Percentiles rank a stretch among this genome's conserved stretches.
phyloP scores from a whole-genome alignment of 2,888 invertebrate species.

The Apodemia hepburni region DNA sequence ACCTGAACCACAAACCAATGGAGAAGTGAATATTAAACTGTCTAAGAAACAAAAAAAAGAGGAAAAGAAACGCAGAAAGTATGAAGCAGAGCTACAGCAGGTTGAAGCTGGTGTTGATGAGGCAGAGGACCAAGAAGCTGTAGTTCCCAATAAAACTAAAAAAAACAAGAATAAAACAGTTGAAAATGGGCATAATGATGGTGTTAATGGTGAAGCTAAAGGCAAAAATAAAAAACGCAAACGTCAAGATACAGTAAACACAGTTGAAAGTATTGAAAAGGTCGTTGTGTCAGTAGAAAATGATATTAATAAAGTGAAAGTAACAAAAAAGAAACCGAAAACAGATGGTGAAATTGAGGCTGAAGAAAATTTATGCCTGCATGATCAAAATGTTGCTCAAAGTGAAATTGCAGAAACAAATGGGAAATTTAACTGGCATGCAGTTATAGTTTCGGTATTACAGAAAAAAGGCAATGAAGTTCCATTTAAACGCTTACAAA shows the following conservation, averaged over 20 bases:
- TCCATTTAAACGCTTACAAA: constrained; percentile 85
- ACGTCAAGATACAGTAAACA: constrained; percentile 61
- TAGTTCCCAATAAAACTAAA: constrained; percentile 56
- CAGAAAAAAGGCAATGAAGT: constrained; percentile 82
- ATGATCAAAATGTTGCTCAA: constrained; percentile 70
- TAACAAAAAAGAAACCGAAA: constrained; percentile 61
- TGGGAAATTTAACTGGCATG: constrained; percentile 74
- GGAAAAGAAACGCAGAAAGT: constrained; percentile 68
- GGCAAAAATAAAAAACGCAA: constrained; percentile 65
- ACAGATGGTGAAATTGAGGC: constrained; percentile 45
- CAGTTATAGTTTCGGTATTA: constrained; percentile 69
- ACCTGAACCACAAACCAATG: constrained; percentile 22
- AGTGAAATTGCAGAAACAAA: constrained; percentile 47
- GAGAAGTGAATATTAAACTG: constrained; percentile 39
- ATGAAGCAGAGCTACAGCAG: constrained; percentile 68
- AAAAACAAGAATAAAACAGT: constrained; percentile 64
- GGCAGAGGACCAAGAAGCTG: constrained; percentile 39
- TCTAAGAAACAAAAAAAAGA: constrained; percentile 72
- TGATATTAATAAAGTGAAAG: constrained; percentile 40
- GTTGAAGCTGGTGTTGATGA: constrained; percentile 46
- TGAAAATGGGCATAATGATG: constrained; percentile 42
- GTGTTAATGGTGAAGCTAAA: constrained; percentile 41
- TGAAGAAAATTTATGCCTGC: constrained; percentile 60
- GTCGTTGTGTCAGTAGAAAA: constrained; percentile 38
- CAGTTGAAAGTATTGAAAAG: constrained; percentile 39